These are phyloP conservation scores for Notiomystis cincta DNA, from an alignment of 2,113 vertebrate species.

Conservation along the genomic window DNA sequence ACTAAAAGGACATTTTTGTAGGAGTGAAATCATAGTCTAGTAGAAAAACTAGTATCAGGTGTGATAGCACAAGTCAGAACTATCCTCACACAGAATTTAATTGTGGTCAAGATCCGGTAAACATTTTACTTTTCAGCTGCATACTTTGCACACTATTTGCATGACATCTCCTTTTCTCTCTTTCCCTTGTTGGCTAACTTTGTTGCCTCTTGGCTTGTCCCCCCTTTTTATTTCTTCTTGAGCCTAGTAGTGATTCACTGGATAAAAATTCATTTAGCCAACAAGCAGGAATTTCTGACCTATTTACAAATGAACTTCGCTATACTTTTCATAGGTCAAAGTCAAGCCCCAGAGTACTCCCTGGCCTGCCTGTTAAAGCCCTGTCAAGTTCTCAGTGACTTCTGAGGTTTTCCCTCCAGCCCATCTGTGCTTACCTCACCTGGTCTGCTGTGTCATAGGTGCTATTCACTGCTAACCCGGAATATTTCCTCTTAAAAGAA, in stretches of 20 bases:
- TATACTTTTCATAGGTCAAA: not conserved
- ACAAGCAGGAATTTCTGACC: not conserved
- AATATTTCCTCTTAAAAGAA: not conserved
- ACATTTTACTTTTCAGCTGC: not conserved
- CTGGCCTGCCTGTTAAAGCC: not conserved
- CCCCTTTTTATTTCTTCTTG: not conserved
- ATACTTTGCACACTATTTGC: not conserved
- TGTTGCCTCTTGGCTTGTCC: not conserved
- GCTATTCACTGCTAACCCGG: not conserved
- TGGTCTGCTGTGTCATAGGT: not conserved
- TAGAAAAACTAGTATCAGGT: not conserved
- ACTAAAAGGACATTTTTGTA: not conserved
- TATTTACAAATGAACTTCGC: not conserved
- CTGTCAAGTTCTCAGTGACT: not conserved
- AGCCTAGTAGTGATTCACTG: not conserved
- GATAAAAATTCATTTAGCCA: conserved; percentile 7
- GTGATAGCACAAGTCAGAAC: not conserved
- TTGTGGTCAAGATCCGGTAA: not conserved
- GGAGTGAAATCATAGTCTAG: not conserved
- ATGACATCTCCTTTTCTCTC: not conserved
- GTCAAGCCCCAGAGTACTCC: not conserved
- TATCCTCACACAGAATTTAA: not conserved
- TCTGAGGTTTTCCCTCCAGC: not conserved
- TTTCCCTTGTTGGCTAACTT: conserved; percentile 22
- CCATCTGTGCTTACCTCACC: not conserved